A percentile compares a stretch with the other conserved stretches of the same genome.
phyloP scores from a whole-genome alignment of 2,797 vertebrate species.

The Lophotriccus pileatus region DNA sequence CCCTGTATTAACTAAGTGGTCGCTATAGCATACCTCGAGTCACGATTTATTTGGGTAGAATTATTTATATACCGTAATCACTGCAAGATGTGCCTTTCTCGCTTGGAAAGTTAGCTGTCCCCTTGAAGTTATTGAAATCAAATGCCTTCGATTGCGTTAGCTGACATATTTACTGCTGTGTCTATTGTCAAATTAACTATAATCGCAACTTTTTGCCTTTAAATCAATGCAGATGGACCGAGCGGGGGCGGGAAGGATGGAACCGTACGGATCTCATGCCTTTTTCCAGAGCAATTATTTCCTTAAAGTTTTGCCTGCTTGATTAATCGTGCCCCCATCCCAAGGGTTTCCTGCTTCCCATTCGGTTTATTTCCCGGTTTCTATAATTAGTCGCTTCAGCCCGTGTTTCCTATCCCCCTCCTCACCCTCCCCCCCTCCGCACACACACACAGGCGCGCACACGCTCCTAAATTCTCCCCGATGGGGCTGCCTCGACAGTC shows the following conservation, averaged over 20 bases:
- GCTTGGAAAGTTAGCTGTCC: slow-evolving; percentile 9
- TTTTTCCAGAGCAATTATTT: neutral
- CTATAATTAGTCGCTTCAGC: slow-evolving; percentile 6
- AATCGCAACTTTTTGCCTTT: slow-evolving; percentile 43
- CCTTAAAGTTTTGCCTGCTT: slow-evolving; percentile 4
- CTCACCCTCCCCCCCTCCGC: neutral
- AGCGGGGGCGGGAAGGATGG: neutral
- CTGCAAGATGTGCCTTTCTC: slow-evolving; percentile 8
- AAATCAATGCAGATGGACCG: neutral
- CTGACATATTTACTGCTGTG: slow-evolving; percentile 36
- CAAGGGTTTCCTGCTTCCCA: neutral
- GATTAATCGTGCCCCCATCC: neutral
- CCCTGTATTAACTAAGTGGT: neutral
- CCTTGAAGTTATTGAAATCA: slow-evolving; percentile 31
- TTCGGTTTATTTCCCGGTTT: neutral
- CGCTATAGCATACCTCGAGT: neutral
- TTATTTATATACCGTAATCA: slow-evolving; percentile 12
- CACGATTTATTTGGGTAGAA: slow-evolving; percentile 25
- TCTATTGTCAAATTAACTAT: slow-evolving; percentile 45
- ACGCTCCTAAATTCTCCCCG: neutral
- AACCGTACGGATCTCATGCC: neutral
- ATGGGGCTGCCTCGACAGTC: slow-evolving; percentile 33
- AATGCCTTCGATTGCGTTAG: slow-evolving; percentile 24
- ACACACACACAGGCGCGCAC: neutral
- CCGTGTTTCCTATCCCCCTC: neutral